phyloP scores from a whole-genome alignment of 1,140 invertebrate species.

The Anastatus disparis region DNA sequence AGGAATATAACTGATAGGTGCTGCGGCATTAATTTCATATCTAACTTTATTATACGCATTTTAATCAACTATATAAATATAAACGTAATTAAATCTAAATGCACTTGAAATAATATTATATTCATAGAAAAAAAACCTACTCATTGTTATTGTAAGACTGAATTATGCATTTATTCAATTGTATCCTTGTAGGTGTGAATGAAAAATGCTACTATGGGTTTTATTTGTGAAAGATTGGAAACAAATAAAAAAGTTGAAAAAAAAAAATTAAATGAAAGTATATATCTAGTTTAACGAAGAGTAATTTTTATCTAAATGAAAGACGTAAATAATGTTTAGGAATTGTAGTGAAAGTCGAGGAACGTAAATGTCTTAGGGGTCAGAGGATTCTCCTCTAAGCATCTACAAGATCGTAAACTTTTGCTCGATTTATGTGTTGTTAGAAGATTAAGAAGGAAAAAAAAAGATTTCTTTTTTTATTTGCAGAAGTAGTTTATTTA shows the following conservation, averaged over 20 bases:
- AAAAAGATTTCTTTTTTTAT: too few species aligned
- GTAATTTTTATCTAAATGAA: background rate
- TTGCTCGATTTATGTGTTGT: too few species aligned
- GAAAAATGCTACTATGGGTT: too few species aligned
- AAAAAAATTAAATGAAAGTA: background rate
- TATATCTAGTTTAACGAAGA: background rate
- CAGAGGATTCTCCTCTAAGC: constrained; percentile 6
- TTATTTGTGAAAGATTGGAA: too few species aligned
- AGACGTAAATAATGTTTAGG: constrained; percentile 17
- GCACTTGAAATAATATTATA: too few species aligned
- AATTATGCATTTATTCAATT: background rate
- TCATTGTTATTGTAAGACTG: background rate
- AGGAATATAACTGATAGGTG: background rate
- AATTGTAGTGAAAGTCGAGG: constrained; percentile 30
- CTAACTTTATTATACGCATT: background rate
- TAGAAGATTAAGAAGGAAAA: too few species aligned
- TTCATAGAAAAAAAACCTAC: background rate
- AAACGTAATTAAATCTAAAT: background rate
- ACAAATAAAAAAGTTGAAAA: too few species aligned
- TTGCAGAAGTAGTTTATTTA: too few species aligned
- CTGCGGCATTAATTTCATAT: background rate
- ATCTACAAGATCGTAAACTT: too few species aligned
- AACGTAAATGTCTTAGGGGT: background rate
- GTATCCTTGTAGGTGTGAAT: background rate
- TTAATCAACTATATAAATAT: background rate